Evolutionary conservation across 2,797 vertebrate genomes (phyloP).

Genomic region (Microctenopoma steveboyesi): DNA sequence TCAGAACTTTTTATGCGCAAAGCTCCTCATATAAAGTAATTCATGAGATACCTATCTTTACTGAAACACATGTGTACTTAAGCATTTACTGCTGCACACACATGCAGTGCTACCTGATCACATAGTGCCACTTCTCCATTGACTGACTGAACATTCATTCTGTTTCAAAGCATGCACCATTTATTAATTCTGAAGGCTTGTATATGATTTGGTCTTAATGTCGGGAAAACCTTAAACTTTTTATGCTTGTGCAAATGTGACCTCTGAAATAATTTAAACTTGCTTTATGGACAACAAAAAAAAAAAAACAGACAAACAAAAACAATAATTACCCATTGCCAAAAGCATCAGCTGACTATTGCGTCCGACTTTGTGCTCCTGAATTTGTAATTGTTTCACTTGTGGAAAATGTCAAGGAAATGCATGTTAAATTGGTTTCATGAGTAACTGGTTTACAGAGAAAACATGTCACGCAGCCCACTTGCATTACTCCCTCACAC

Average conservation of each 20-base stretch:
- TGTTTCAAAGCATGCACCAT: background rate
- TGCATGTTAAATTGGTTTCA: background rate
- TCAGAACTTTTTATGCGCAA: constrained; percentile 41
- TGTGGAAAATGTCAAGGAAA: constrained; percentile 28
- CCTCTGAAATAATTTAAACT: background rate
- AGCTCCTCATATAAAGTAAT: constrained; percentile 49
- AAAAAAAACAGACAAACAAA: background rate
- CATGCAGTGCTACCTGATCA: background rate
- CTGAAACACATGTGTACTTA: constrained; percentile 4
- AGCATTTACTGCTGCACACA: background rate
- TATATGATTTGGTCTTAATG: background rate
- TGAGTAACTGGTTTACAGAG: constrained; percentile 1
- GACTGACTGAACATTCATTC: no score
- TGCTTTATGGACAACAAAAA: background rate
- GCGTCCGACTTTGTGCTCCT: background rate
- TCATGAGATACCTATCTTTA: constrained; percentile 42
- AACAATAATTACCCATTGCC: background rate
- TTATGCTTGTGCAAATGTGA: background rate
- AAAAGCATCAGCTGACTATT: background rate
- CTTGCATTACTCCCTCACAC: background rate
- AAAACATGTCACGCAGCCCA: background rate
- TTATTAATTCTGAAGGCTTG: background rate
- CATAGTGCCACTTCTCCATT: no score
- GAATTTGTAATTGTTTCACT: constrained; percentile 7
- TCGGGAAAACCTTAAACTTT: background rate